phyloP scores from a whole-genome alignment of 2,888 invertebrate genomes.

The Cetonia aurata region DNA sequence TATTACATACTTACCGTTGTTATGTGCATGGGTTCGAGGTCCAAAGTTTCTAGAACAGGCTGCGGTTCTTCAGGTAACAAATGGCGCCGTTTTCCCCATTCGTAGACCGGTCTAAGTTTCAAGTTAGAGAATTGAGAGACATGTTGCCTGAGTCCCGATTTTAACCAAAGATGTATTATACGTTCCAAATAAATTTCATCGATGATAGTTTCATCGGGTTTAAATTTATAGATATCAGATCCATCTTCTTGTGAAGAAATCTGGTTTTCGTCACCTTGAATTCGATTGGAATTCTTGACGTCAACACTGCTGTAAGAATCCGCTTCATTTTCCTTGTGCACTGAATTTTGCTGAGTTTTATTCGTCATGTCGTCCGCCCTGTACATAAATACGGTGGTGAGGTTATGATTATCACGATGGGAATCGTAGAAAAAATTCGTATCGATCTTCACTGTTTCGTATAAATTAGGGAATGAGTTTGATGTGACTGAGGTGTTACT shows the following conservation, averaged over 20 bases:
- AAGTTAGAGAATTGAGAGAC: conserved; percentile 29
- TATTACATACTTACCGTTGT: conserved; percentile 14
- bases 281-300: too few species aligned
- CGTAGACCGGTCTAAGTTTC: conserved; percentile 27
- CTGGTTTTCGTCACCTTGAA: too few species aligned
- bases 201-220: background rate
- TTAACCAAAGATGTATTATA: conserved; percentile 32
- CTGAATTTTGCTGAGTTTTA: too few species aligned
- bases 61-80: background rate
- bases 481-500: too few species aligned
- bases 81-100: background rate
- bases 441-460: too few species aligned
- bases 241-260: background rate
- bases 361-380: too few species aligned
- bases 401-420: too few species aligned
- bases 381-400: too few species aligned
- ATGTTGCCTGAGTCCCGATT: conserved; percentile 42
- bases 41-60: conserved; percentile 33
- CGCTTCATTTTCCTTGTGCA: too few species aligned
- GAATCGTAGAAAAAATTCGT: too few species aligned
- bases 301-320: too few species aligned
- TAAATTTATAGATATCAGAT: conserved; percentile 29
- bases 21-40: background rate
- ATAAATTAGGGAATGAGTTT: too few species aligned
- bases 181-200: conserved; percentile 24